Evolutionary conservation across 2,888 invertebrate genomes (phyloP).

Genomic region (Stictocephala bisonia): DNA sequence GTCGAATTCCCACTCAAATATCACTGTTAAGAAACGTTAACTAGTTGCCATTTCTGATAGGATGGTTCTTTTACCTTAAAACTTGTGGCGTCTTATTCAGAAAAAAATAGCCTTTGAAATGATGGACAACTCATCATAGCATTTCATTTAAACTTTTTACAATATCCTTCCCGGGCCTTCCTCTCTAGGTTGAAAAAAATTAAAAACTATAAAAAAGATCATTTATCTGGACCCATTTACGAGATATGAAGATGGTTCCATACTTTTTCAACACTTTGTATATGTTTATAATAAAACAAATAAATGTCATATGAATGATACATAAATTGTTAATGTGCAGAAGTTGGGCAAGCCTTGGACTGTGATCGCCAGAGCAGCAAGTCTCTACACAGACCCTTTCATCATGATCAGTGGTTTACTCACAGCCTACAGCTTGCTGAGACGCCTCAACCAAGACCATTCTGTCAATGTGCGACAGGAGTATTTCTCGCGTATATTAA

Average conservation of each 20-base stretch:
- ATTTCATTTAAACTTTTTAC: no score
- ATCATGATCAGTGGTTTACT: conserved; percentile 76
- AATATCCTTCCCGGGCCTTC: no score
- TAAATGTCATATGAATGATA: neutral
- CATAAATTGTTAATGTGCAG: conserved; percentile 63
- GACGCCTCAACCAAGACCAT: conserved; percentile 69
- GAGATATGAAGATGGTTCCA: neutral
- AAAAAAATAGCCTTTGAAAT: no score
- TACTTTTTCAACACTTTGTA: neutral
- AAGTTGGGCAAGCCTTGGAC: conserved; percentile 73
- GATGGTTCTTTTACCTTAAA: no score
- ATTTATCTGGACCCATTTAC: no score
- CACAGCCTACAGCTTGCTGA: conserved; percentile 73
- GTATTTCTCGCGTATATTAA: conserved; percentile 72
- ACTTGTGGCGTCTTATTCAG: no score
- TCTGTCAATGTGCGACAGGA: conserved; percentile 70
- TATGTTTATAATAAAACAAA: neutral
- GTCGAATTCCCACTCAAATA: no score
- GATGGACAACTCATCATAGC: no score
- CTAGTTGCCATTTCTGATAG: no score
- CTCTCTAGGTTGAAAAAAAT: no score
- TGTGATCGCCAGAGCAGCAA: conserved; percentile 75
- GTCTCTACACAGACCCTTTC: conserved; percentile 78
- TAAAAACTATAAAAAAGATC: no score
- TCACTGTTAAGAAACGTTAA: no score